phyloP scores from a whole-genome alignment of 2,797 vertebrate species.

The Arrhamphus sclerolepis region DNA sequence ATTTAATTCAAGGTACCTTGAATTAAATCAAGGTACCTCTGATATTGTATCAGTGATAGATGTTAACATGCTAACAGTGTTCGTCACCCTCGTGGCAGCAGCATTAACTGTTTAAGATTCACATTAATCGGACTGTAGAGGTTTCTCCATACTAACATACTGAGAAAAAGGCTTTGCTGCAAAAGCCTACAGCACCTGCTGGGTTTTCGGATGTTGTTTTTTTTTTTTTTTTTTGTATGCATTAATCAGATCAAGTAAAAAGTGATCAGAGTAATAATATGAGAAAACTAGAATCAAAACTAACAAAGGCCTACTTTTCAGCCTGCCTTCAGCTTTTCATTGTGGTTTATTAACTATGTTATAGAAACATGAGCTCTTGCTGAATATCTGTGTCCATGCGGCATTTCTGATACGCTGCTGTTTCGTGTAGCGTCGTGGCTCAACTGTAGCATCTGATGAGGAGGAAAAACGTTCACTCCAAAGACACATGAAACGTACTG shows the following conservation, averaged over 20 bases:
- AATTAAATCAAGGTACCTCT: slow-evolving; percentile 36
- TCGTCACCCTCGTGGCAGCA: slow-evolving; percentile 37
- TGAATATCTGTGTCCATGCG: slow-evolving; percentile 8
- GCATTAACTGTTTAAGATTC: slow-evolving; percentile 34
- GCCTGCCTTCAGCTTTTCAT: not conserved
- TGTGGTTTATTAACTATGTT: no score
- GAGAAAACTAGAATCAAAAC: not conserved
- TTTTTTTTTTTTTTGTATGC: not conserved
- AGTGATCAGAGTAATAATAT: not conserved
- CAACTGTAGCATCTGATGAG: slow-evolving; percentile 49
- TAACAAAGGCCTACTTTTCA: not conserved
- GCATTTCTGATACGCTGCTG: slow-evolving; percentile 16
- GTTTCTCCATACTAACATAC: slow-evolving; percentile 58
- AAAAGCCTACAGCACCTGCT: slow-evolving; percentile 4
- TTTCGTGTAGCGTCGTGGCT: slow-evolving; percentile 49
- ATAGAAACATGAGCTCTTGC: slow-evolving; percentile 7
- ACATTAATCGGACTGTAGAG: slow-evolving; percentile 39
- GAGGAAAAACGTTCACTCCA: no score
- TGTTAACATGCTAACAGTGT: slow-evolving; percentile 52
- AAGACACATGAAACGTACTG: slow-evolving; percentile 38
- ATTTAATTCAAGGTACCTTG: slow-evolving; percentile 48
- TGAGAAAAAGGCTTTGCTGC: slow-evolving; percentile 27
- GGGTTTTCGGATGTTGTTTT: slow-evolving; percentile 6
- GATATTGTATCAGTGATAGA: slow-evolving; percentile 30
- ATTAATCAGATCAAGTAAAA: not conserved